Base-by-base conservation (phyloP, 2,888 invertebrate species). In the Lepetodrilus schrolli region DNA sequence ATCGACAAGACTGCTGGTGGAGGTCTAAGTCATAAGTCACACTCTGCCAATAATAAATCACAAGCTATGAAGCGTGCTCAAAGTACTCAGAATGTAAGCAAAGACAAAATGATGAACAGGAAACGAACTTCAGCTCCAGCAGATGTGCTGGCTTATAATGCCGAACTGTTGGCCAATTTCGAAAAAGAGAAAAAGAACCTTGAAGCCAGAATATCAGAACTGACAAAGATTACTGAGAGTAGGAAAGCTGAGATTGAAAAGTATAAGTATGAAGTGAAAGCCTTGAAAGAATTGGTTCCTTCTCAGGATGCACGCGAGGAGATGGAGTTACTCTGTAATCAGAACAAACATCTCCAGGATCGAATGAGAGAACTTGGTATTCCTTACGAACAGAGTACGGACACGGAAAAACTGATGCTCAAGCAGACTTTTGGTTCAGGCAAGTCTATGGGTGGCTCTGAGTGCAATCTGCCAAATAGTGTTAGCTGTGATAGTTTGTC, bases 221-320 rank as follows among this genome's bases (percentile, higher is more conserved):
- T 91, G 72, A 90, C 91, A 23, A 90, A 90, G 77, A 84, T 90
- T 26, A 86, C 90, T 5, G 91, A 92, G 79, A 83, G 81, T 72
- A 86, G 91, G 66, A 90, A 91, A 80, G 90, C 90, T n/a, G 92
- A 92, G 81, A 91, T 91, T 70, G 91, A 91, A 72, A 90, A 89
- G 70, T 87, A 90, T 66, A 91, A 90, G 82, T 91, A 91, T 82
- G 91, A 91, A 83, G 86, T 90, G 47, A 89, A 89, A 74, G 86
- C 89, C 49, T 80, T 91, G 38, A 90, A 90, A 78, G 89, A 88
- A 58, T 78, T 83, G 65, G 80, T 84, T 51, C 84, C 85, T 4
- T 74, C 81, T 34, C 75, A 79, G 47, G 78, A 87, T 20, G 70
- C 86, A 3, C 76, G 79, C n/a, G 89, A 90, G 43, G 89, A 90